These are phyloP conservation scores for Agriopis aurantiaria DNA, from an alignment of 2,888 invertebrate genomes.

Conservation along the genomic window DNA sequence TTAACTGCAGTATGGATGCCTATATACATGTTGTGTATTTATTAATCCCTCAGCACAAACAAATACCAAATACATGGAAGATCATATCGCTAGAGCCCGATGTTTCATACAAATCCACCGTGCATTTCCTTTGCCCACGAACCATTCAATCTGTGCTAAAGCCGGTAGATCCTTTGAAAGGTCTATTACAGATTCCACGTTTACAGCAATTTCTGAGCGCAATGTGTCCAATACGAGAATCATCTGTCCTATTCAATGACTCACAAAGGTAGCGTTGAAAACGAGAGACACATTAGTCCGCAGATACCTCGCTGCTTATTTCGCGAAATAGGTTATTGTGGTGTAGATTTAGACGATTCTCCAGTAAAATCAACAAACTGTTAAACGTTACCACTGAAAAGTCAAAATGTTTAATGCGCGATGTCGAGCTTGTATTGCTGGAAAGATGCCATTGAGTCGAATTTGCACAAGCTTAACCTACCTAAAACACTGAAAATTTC, in stretches of 20 bases:
- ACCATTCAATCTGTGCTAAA: conserved; percentile 15
- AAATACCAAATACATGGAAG: neutral
- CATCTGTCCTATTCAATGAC: conserved; percentile 2
- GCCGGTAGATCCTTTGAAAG: conserved; percentile 5
- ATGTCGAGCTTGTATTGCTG: no score
- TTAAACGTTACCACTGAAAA: no score
- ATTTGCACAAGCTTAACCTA: no score
- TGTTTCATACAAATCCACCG: conserved; percentile 16
- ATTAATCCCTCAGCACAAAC: neutral
- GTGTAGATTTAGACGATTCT: neutral
- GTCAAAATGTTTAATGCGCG: no score
- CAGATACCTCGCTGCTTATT: neutral
- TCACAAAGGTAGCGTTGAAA: conserved; percentile 10
- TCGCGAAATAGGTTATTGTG: neutral
- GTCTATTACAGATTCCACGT: conserved; percentile 14
- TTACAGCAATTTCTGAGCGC: conserved; percentile 7
- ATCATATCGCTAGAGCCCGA: conserved; percentile 5
- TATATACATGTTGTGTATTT: neutral
- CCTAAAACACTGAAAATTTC: neutral
- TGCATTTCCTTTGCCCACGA: conserved; percentile 11
- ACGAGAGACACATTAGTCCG: conserved; percentile 1
- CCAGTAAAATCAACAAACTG: neutral
- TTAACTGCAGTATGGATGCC: neutral
- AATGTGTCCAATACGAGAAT: conserved; percentile 17
- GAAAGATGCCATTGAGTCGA: no score